Evolutionary conservation across 2,888 invertebrate genomes (phyloP), one percentile per base, ranked within the genome.

Genomic region (Nomada fucata): DNA sequence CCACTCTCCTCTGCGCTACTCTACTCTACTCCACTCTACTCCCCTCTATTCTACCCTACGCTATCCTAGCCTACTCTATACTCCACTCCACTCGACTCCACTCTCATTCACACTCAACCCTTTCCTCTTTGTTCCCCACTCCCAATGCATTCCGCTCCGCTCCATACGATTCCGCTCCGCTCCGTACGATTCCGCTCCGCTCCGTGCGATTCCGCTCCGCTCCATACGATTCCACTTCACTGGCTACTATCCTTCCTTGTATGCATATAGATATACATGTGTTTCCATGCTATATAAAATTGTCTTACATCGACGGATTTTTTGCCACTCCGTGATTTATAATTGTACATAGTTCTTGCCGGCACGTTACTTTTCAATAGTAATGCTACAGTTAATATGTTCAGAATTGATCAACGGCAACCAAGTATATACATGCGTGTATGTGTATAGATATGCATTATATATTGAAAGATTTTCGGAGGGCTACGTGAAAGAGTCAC

Each of bases 401-500:
- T 36, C 36, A 7, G 36, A 36, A 36, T 36, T 36, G 36, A 36
- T 36, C 36, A 36, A 7, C 7, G 36, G 36, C 9, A 36, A 36
- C 5, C 36, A 36, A 36, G 36, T 36, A 36, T 36, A 36, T 36
- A 36, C 36, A 36, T 36, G 7, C 7, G 7, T 36, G 29, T 29
- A 29, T 29, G 29, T 29, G 36, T 36, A 36, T 36, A 5, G 36
- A 36, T 36, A 36, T 36, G 36, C 36, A 36, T 36, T 36, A 36
- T 7, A 36, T 7, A 36, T 36, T 36, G 36, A 36, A 0, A 36
- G 29, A 29, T 29, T 29, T 29, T 7, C 29, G 0, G 29, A 29
- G 29, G 29, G 7, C 26, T 29, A 11, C 44, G 74, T 79, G 88
- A 92, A 92, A 92, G 91, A 89, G 88, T 87, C 92, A 74, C 92